These are phyloP conservation scores for Cryptoprocta ferox DNA, from an alignment of 2,797 vertebrate genomes.

Conservation along the genomic window DNA sequence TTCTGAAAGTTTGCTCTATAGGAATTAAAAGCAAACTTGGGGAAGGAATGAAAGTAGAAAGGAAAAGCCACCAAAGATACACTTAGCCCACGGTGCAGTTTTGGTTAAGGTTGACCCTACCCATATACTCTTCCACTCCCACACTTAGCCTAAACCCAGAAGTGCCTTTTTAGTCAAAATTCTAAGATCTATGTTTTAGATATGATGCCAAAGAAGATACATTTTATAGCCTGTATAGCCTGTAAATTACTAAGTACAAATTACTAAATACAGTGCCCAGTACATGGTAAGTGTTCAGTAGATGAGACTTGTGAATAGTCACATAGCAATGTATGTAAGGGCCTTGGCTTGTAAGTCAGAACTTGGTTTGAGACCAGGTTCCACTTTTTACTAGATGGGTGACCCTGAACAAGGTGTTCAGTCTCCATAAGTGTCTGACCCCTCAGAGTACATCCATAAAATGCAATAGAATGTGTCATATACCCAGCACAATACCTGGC, in stretches of 20 bases:
- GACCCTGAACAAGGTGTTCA: background rate
- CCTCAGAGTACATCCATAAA: background rate
- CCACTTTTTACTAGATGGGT: background rate
- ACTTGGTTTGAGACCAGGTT: background rate
- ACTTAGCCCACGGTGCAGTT: background rate
- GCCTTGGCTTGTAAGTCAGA: background rate
- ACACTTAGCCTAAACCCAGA: background rate
- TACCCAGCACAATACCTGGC: background rate
- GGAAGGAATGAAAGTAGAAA: background rate
- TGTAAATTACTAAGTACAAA: background rate
- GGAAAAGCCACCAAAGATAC: background rate
- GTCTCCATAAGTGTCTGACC: background rate
- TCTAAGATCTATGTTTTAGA: background rate
- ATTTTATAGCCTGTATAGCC: background rate
- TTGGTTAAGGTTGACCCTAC: background rate
- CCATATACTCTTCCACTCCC: background rate
- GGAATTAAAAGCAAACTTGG: background rate
- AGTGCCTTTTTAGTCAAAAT: background rate
- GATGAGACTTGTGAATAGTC: background rate
- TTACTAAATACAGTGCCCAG: background rate
- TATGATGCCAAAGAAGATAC: background rate
- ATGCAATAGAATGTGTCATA: rapidly evolving
- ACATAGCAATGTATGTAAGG: background rate
- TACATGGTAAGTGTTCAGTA: background rate
- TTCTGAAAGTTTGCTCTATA: background rate